A percentile compares a stretch with the other conserved stretches of the same genome.
Evolutionary conservation across 2,797 vertebrate species (phyloP).

Genomic region (Clarias platycephalus): DNA sequence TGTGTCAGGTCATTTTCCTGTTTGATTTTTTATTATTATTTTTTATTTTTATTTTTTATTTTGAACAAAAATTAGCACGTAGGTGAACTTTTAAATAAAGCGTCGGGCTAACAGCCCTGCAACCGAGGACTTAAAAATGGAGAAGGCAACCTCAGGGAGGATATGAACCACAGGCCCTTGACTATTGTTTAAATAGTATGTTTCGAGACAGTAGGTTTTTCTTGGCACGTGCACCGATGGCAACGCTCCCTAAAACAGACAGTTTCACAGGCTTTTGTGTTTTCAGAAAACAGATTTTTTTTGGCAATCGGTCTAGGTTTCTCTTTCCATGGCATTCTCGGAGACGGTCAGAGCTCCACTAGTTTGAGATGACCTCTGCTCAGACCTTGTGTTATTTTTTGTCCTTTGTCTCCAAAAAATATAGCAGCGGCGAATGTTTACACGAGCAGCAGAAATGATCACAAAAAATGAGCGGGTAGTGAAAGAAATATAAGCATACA

Average conservation of each 20-base stretch:
- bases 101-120: constrained; percentile 40
- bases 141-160: constrained; percentile 46
- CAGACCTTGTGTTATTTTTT: constrained; percentile 37
- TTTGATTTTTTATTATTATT: too few relatives aligned
- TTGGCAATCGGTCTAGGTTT: constrained; percentile 51
- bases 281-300: constrained; percentile 59
- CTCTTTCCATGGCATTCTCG: constrained; percentile 45
- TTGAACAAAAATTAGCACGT: neutral
- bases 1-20: neutral
- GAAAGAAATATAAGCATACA: constrained; percentile 5
- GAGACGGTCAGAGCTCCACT: constrained; percentile 51
- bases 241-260: constrained; percentile 52
- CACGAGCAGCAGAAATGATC: neutral
- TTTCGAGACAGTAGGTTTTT: constrained; percentile 61
- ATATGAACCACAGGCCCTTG: constrained; percentile 51
- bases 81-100: neutral
- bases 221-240: constrained; percentile 58
- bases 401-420: constrained; percentile 39
- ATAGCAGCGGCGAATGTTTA: constrained; percentile 11
- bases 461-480: neutral
- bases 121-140: constrained; percentile 33
- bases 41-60: too few relatives aligned
- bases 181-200: constrained; percentile 59
- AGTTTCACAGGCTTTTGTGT: constrained; percentile 60
- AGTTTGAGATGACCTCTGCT: constrained; percentile 39